A percentile compares a stretch with the other conserved stretches of the same genome.
Conservation (phyloP, 1,140 invertebrate species). For the Coptotermes formosanus region DNA sequence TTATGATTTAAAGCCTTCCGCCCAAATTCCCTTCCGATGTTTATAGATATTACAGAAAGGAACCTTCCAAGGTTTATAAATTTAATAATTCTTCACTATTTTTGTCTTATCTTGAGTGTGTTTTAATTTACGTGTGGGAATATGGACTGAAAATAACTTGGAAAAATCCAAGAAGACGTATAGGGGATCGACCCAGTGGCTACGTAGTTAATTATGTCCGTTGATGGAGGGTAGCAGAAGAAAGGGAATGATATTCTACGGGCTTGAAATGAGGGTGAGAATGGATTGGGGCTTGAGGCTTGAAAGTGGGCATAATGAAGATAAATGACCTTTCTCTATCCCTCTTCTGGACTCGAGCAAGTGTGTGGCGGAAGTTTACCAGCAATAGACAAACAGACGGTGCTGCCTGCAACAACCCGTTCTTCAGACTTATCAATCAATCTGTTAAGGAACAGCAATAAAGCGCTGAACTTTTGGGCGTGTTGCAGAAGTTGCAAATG, state of each 20-base stretch:
- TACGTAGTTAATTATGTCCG: neutral
- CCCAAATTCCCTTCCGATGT: too few relatives aligned
- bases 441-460: neutral
- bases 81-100: neutral
- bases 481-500: too few relatives aligned
- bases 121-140: neutral
- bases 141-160: neutral
- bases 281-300: constrained; percentile 2
- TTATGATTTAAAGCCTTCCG: too few relatives aligned
- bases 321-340: neutral
- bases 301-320: constrained; percentile 2
- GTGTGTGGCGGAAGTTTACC: neutral
- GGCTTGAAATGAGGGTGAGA: neutral
- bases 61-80: too few relatives aligned
- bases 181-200: neutral
- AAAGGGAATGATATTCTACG: neutral
- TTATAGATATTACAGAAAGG: too few relatives aligned
- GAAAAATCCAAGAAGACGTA: neutral
- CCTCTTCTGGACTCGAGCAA: neutral
- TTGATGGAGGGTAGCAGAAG: neutral
- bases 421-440: neutral
- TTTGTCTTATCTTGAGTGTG: neutral
- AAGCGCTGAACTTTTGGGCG: neutral
- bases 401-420: neutral
- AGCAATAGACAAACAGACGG: neutral